Evolutionary conservation across 2,797 vertebrate species (phyloP), one percentile per base, ranked within the genome.

Genomic region (Leptoclinus maculatus): DNA sequence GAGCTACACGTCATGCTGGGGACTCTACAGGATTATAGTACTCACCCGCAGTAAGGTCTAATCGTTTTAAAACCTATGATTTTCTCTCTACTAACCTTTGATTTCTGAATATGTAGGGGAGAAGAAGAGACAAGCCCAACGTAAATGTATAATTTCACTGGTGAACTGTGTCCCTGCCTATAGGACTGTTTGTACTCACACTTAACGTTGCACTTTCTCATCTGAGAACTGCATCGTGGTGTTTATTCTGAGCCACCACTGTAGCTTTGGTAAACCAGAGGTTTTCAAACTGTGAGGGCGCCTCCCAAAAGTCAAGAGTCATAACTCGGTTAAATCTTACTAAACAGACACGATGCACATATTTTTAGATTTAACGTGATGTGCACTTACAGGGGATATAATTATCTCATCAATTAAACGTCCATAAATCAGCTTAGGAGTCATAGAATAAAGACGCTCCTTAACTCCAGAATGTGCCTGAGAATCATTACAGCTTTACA

Each of bases 61-160:
- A 95, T 87, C 76, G 58, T 93, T 95, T 93, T 85, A 94, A 93
- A 91, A 94, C 84, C 88, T 96, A 95, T 62, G 82, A 90, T 72
- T 90, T 90, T 93, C 85, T 78, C 83, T 94, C 86, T 95, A 96
- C 96, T 96, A 96, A 96, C 96, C 95, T 96, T 91, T 95, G 93
- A 90, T 95, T 92, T 96, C 96, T 96, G 94, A 96, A 96, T 95
- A 89, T 91, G 84, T 95, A 90, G 95, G 94, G 94, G 86, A 95
- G 92, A 96, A 95, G 90, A 95, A 96, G 90, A 96, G 90, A 96
- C 89, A 96, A 94, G 92, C 89, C 95, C 94, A 96, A 90, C 92
- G 92, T 94, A 95, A 95, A 95, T 95, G 88, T 87, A 83, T 80
- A 92, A 93, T 91, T 92, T 89, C 64, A 41, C 78, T 6, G 69